Percentiles rank a stretch among this genome's conserved stretches.
These are phyloP conservation scores for Adoxophyes honmai DNA, from an alignment of 1,140 invertebrate species.

Conservation along the genomic window DNA sequence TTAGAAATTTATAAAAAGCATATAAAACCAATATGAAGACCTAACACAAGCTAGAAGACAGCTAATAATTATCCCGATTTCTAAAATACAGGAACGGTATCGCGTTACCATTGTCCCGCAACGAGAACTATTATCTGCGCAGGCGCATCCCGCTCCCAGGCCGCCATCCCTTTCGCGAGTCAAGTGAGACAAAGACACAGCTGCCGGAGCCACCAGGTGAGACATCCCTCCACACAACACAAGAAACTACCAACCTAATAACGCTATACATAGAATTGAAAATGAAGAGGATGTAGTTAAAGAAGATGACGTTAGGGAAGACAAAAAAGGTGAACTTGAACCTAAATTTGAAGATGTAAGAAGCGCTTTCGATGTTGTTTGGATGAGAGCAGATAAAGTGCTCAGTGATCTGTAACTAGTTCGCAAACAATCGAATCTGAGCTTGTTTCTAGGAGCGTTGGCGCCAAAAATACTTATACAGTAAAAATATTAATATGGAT, in stretches of 20 bases:
- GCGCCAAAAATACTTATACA: conserved; percentile 9
- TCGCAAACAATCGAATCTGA: conserved; percentile 45
- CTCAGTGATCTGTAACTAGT: conserved; percentile 64
- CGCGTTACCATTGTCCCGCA: conserved; percentile 50
- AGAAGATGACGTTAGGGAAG: conserved; percentile 20
- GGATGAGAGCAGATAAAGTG: conserved; percentile 60
- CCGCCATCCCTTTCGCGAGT: conserved; percentile 66
- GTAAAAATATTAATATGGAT: too few species aligned
- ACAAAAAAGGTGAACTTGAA: conserved; percentile 38
- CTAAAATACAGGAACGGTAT: conserved; percentile 31
- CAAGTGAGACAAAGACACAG: conserved; percentile 70
- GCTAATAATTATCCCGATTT: conserved; percentile 1
- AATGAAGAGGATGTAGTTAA: conserved; percentile 1
- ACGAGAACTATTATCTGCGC: conserved; percentile 40
- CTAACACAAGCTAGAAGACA: not conserved
- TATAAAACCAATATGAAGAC: too few species aligned
- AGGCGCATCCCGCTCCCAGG: conserved; percentile 45
- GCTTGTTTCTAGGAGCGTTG: conserved; percentile 20
- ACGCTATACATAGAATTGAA: conserved; percentile 18
- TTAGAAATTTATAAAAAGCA: too few species aligned
- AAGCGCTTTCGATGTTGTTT: conserved; percentile 36
- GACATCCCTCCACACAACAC: conserved; percentile 20
- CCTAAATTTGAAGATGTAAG: conserved; percentile 36
- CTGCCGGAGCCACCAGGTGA: conserved; percentile 65
- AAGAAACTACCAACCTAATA: conserved; percentile 31